Evolutionary conservation across 2,797 vertebrate genomes (phyloP).

Genomic region (Leontocebus nigricollis): DNA sequence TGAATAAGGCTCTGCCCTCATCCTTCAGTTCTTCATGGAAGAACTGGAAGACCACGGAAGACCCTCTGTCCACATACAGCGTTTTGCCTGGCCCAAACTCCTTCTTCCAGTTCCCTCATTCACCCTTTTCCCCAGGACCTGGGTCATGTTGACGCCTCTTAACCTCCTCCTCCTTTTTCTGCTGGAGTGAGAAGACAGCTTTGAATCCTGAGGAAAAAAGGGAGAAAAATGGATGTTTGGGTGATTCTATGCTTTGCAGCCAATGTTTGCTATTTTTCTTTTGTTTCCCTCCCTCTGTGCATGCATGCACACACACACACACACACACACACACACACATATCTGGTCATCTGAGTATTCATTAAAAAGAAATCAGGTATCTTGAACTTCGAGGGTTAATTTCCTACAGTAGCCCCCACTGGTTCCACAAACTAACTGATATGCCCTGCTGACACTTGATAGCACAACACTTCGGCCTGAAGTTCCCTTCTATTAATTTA

Average conservation of each 20-base stretch:
- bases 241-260: not conserved
- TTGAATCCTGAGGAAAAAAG: not conserved
- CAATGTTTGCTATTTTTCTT: not conserved
- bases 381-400: not conserved
- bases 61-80: not conserved
- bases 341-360: not conserved
- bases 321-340: not conserved
- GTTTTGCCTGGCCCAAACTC: too few relatives aligned
- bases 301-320: not conserved
- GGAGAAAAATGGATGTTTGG: not conserved
- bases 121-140: not conserved
- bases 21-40: too few relatives aligned
- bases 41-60: not conserved
- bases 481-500: not conserved
- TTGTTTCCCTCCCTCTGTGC: not conserved
- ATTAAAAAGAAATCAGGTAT: slow-evolving; percentile 16
- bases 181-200: not conserved
- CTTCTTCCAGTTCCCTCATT: not conserved
- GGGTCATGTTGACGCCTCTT: not conserved
- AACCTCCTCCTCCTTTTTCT: not conserved
- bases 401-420: not conserved
- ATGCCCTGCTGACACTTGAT: not conserved
- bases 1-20: too few relatives aligned
- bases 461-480: not conserved
- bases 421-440: not conserved